Base-by-base conservation (phyloP, 2,888 invertebrate genomes). In the Drosophila limbata region DNA sequence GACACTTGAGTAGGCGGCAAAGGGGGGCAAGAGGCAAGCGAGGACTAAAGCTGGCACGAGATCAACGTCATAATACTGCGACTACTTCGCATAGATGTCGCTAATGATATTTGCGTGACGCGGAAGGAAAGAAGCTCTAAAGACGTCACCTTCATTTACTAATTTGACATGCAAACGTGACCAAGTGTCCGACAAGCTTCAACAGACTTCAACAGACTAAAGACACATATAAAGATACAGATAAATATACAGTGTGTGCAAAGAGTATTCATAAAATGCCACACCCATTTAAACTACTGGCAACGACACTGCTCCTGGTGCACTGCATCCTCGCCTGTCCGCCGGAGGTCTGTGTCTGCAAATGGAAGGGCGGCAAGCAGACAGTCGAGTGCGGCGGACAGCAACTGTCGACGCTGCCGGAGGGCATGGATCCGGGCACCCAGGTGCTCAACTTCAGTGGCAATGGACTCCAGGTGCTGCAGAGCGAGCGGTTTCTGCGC, bases 281-380 rank as follows among this genome's bases (percentile, higher is more conserved):
- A 66, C 69, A 55, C 56, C 70, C 28, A 63, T 31, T 69, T 13
- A 25, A 57, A 51, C n/a, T 60, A 51, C 8, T 50, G 21, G 13
- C 62, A 6, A 19, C 50, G 1, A 37, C 69, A 10, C 19, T 57
- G 21, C 9, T 55, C 5, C 33, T 57, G 11, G 4, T 73, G 48
- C 62, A 67, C 21, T 50, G 71, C 52, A 57, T 45, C 42, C 0
- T 35, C n/a, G 91, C 84, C 53, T 97, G 97, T 91, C 97, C 97
- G 28, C 93, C 94, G 37, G 94, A 92, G 28, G 92, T 95, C 77
- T 98, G 98, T 92, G 94, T 95, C 64, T 98, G 98, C 94, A 97
- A 97, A 92, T 98, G 98, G 98, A 97, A 97, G 92, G 96, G 96
- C 90, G 98, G 98, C 51, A 98, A 98, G 91, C 96, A 97, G 91